Conservation (phyloP, 2,888 invertebrate species). For the Hemithea aestivaria region DNA sequence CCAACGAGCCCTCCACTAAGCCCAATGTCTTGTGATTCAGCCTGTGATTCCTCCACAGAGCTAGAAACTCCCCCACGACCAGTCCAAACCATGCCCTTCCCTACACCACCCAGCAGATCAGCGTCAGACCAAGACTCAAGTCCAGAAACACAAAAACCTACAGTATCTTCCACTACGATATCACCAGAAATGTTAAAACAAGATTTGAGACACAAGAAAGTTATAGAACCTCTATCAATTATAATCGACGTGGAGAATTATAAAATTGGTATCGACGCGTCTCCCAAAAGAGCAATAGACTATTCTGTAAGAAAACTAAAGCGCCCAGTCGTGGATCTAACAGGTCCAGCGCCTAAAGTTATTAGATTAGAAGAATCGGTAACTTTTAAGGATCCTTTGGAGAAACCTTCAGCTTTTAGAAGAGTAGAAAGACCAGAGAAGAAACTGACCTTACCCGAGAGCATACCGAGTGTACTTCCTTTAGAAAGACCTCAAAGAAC, state of each 20-base stretch:
- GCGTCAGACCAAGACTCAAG: conserved; percentile 77
- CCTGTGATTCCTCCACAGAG: conserved; percentile 81
- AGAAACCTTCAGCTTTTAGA: conserved; percentile 50
- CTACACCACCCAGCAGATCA: conserved; percentile 80
- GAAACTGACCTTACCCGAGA: conserved; percentile 54
- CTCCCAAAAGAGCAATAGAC: conserved; percentile 70
- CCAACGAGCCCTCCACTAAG: conserved; percentile 84
- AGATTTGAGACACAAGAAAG: conserved; percentile 56
- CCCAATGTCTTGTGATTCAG: conserved; percentile 84
- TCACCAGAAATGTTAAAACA: conserved; percentile 62
- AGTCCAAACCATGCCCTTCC: conserved; percentile 64
- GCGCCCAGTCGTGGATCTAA: conserved; percentile 48
- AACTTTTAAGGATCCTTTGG: conserved; percentile 25
- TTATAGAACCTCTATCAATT: conserved; percentile 70
- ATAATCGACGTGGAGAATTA: conserved; percentile 73
- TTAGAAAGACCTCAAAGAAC: conserved; percentile 45
- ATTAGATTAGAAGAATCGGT: conserved; percentile 34
- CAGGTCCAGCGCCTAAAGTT: conserved; percentile 55
- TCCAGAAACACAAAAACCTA: conserved; percentile 71
- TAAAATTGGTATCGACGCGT: conserved; percentile 70
- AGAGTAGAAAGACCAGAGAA: conserved; percentile 44
- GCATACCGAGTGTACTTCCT: conserved; percentile 45
- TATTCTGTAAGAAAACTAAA: conserved; percentile 68
- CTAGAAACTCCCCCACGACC: conserved; percentile 74
- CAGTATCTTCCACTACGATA: conserved; percentile 77